Percentiles rank a stretch among this genome's conserved stretches.
Conservation (phyloP, 2,888 invertebrate species). For the Lasioglossum oenotherae region DNA sequence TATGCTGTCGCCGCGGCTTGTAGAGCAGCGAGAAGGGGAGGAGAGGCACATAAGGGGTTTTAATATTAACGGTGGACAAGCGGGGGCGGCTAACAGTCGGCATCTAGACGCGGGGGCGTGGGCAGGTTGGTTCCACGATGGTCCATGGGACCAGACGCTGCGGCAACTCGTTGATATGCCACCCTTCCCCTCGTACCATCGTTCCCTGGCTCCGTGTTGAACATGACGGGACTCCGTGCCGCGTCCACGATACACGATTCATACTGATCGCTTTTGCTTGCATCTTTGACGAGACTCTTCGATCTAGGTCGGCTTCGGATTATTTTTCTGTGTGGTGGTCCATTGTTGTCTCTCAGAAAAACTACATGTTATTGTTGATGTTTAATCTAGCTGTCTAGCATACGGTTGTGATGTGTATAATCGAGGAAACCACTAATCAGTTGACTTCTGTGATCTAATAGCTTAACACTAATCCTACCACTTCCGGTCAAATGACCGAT, state of each 20-base stretch:
- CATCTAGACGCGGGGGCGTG: constrained; percentile 6
- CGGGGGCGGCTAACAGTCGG: constrained; percentile 53
- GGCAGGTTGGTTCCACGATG: constrained; percentile 29
- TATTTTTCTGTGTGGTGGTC: not conserved
- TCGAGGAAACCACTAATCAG: too few species aligned
- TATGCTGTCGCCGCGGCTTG: constrained; percentile 63
- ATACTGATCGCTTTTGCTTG: constrained; percentile 66
- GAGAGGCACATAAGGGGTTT: constrained; percentile 74
- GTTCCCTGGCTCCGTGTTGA: constrained; percentile 59
- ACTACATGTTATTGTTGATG: too few species aligned
- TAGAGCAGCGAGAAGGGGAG: constrained; percentile 42
- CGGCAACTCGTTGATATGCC: constrained; percentile 72
- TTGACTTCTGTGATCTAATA: too few species aligned
- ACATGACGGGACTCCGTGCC: constrained; percentile 73
- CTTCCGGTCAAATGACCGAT: too few species aligned
- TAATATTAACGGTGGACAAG: constrained; percentile 77
- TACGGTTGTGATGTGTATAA: too few species aligned
- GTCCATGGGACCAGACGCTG: constrained; percentile 57
- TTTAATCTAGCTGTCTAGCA: too few species aligned
- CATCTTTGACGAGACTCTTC: constrained; percentile 22
- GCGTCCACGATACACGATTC: constrained; percentile 68
- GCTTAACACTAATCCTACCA: too few species aligned
- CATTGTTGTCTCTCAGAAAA: not conserved
- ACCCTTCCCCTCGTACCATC: constrained; percentile 51
- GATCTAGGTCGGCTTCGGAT: not conserved